These are phyloP conservation scores for Lepilemur septentrionalis DNA, from an alignment of 2,797 vertebrate species.

Conservation along the genomic window DNA sequence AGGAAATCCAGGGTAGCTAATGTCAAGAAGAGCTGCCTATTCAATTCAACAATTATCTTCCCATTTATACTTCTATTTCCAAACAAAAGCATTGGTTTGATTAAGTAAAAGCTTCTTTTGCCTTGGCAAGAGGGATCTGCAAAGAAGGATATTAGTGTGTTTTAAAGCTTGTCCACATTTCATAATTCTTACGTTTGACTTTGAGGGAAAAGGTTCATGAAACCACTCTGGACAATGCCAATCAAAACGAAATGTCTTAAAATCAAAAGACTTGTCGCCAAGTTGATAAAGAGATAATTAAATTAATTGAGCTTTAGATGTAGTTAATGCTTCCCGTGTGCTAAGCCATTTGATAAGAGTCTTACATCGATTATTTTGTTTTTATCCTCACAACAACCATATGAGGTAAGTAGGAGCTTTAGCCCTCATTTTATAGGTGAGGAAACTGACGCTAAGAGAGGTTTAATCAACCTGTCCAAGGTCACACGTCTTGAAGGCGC, in stretches of 20 bases:
- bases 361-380: neutral
- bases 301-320: neutral
- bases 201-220: conserved; percentile 10
- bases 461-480: neutral
- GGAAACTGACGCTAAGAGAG: neutral
- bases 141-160: neutral
- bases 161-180: neutral
- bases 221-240: neutral
- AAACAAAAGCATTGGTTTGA: neutral
- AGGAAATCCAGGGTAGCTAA: neutral
- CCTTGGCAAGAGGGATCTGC: neutral
- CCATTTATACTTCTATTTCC: neutral
- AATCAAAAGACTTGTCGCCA: neutral
- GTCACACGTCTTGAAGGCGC: neutral
- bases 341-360: neutral
- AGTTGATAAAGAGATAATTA: neutral
- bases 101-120: neutral
- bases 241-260: neutral
- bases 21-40: neutral
- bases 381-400: neutral
- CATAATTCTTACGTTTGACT: neutral
- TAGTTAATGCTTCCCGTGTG: neutral
- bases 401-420: neutral
- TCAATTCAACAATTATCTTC: neutral
- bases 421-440: neutral